phyloP scores from a whole-genome alignment of 2,888 invertebrate species.

The Tromatobia lineatoria region DNA sequence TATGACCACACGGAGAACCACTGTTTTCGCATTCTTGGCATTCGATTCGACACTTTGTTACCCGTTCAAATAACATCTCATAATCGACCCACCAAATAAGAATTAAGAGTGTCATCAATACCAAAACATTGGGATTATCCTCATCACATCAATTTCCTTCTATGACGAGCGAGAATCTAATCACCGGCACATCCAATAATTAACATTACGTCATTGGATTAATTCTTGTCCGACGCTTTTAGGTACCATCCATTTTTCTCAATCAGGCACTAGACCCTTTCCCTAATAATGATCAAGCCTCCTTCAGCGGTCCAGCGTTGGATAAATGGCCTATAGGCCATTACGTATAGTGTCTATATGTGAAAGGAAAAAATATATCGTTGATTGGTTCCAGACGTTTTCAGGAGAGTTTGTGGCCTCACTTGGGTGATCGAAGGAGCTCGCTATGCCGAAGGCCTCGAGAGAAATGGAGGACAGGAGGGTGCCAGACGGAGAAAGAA shows the following conservation, averaged over 20 bases:
- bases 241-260: slow-evolving; percentile 50
- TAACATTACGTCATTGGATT: slow-evolving; percentile 28
- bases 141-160: slow-evolving; percentile 28
- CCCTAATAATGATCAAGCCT: slow-evolving; percentile 33
- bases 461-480: slow-evolving; percentile 53
- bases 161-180: not conserved
- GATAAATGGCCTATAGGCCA: slow-evolving; percentile 16
- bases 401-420: slow-evolving; percentile 64
- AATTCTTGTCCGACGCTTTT: slow-evolving; percentile 33
- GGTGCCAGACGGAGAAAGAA: slow-evolving; percentile 47
- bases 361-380: slow-evolving; percentile 54
- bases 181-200: slow-evolving; percentile 25
- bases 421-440: slow-evolving; percentile 59
- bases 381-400: slow-evolving; percentile 71
- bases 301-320: slow-evolving; percentile 10
- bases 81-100: too few relatives aligned
- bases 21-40: not conserved
- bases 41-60: slow-evolving; percentile 2
- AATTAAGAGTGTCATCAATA: not conserved
- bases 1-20: not conserved
- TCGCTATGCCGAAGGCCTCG: slow-evolving; percentile 6
- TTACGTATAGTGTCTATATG: slow-evolving; percentile 1
- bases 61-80: not conserved
- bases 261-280: slow-evolving; percentile 58
- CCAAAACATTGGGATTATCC: not conserved